Base-by-base conservation (phyloP, 2,888 invertebrate genomes). In the Chaetogeoica ovagalla region DNA sequence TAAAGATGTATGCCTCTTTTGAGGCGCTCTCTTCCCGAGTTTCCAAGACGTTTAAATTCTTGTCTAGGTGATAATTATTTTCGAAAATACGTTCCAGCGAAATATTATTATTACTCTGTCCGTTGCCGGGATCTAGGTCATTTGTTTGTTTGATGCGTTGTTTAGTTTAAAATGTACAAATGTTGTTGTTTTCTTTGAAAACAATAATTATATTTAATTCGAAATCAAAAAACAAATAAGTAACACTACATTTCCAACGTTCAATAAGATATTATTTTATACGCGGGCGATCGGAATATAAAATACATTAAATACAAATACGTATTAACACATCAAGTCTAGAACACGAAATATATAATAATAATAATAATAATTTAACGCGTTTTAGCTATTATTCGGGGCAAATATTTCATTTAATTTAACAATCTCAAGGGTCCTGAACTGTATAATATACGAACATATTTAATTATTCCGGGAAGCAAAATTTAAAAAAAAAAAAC, bases 1-100 rank as follows among this genome's bases (percentile, higher is more conserved):
- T 66, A 66, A 66, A 75, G 75, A 75, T 75, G 66, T 66, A 75
- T 30, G 21, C 63, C n/a, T 76, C 13, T 76, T 76, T 68, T n/a
- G 43, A 30, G 30, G 48, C 13, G 43, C 48, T 17, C 66, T 19
- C n/a, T 68, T 68, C 59, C 48, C 23, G 15, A 23, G 15, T 13
- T 68, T 59, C 15, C 23, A 30, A 68, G 30, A 76, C 30, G 59
- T 68, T 68, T 76, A 68, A 30, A 30, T 68, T 57, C 68, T 76
- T 59, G 66, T 68, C 23, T 76, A 30, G 43, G 30, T 59, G 59
- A 76, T 68, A 68, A 66, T 68, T 59, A 68, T 76, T 76, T 59
- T 68, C 30, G n/a, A 68, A 68, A 59, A 68, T 59, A 76, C 57
- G 57, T 59, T 76, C 68, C 66, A 76, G 66, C 2, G 59, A 57